Percentiles rank a stretch among this genome's conserved stretches.
Conservation (phyloP, 2,797 vertebrate species). For the Danionella dracula region DNA sequence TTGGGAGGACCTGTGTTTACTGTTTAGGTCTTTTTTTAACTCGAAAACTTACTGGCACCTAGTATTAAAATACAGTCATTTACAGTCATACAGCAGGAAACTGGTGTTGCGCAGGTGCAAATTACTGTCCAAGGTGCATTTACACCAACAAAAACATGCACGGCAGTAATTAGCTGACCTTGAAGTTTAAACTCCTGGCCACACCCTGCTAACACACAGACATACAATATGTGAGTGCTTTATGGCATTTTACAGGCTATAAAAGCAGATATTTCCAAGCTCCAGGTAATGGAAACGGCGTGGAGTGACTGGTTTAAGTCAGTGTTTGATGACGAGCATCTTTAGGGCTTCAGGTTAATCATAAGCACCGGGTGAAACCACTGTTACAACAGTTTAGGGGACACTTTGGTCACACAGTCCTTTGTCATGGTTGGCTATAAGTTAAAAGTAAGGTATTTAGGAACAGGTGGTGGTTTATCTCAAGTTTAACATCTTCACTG, state of each 20-base stretch:
- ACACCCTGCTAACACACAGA: background rate
- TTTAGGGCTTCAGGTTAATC: conserved; percentile 23
- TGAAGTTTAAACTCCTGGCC: background rate
- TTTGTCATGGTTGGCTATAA: conserved; percentile 47
- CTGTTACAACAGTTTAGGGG: conserved; percentile 7
- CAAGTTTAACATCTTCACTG: conserved; percentile 35
- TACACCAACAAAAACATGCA: conserved; percentile 10
- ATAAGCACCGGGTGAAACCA: conserved; percentile 2
- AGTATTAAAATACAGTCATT: background rate
- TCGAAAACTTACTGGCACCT: background rate
- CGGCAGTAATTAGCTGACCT: background rate
- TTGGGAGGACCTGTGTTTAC: background rate
- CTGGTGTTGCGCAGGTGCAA: background rate
- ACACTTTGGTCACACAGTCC: conserved; percentile 58
- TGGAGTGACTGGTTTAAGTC: background rate
- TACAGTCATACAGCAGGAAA: conserved; percentile 17
- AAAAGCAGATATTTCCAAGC: background rate
- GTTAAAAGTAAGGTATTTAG: conserved; percentile 26
- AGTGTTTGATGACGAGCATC: background rate
- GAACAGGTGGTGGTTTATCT: conserved; percentile 27
- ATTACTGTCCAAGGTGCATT: conserved; percentile 27
- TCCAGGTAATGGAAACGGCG: conserved; percentile 4
- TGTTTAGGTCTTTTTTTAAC: background rate
- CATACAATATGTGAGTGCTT: background rate
- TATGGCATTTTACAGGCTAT: background rate